Percentiles rank a stretch among this genome's conserved stretches.
These are phyloP conservation scores for Zoroaster sp. DNA, from an alignment of 53 echinoderm and acorn worm genomes.

Conservation along the genomic window DNA sequence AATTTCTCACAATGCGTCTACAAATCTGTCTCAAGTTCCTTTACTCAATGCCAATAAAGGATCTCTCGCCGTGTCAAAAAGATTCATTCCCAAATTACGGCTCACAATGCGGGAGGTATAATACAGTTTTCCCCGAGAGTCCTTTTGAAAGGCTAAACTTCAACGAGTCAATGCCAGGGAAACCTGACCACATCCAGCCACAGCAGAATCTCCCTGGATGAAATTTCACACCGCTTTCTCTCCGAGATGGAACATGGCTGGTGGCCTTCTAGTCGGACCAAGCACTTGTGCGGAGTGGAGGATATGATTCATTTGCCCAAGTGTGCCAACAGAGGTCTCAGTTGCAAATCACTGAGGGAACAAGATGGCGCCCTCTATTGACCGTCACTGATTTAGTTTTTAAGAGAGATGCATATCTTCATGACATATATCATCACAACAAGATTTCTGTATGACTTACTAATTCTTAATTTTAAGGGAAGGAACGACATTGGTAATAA, in stretches of 20 bases:
- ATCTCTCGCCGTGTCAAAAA: background rate
- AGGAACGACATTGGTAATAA: no score
- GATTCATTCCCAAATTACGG: background rate
- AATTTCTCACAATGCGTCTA: background rate
- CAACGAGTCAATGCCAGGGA: background rate
- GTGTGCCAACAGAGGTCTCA: slow-evolving; percentile 22
- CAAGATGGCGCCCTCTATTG: background rate
- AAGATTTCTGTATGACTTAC: no score
- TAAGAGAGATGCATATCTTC: background rate
- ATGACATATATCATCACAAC: no score
- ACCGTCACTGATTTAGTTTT: background rate
- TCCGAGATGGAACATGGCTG: background rate
- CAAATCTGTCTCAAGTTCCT: background rate
- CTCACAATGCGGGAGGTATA: background rate
- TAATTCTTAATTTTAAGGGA: no score
- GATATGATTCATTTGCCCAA: background rate
- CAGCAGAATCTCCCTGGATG: slow-evolving; percentile 4
- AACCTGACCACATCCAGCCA: background rate
- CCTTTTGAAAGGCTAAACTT: background rate
- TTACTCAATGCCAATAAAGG: background rate
- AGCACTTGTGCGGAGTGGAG: background rate
- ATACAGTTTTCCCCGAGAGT: background rate
- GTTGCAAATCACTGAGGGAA: background rate
- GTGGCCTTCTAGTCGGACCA: background rate
- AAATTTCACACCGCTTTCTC: slow-evolving; percentile 9